Percentiles rank a stretch among this genome's conserved stretches.
Conservation (phyloP, 2,797 vertebrate species). For the Melanotaenia nigrans region DNA sequence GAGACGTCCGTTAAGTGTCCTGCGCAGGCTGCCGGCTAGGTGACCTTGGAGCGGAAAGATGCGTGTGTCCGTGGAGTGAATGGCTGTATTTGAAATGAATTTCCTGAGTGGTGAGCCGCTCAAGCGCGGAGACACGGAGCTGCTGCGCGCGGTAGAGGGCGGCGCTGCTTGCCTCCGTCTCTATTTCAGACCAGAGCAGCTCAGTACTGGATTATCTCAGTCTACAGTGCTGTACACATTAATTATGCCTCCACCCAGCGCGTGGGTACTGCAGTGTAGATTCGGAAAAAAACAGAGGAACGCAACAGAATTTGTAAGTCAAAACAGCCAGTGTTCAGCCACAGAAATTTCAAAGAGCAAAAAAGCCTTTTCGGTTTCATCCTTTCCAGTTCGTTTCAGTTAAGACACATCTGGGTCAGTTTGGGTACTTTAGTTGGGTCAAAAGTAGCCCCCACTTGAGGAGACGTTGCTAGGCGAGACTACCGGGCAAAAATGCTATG, state of each 20-base stretch:
- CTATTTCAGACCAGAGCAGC: constrained; percentile 10
- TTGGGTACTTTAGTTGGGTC: too few species aligned
- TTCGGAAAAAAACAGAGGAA: too few species aligned
- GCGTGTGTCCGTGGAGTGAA: constrained; percentile 34
- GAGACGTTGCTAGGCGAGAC: too few species aligned
- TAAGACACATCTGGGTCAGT: too few species aligned
- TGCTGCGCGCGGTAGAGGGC: constrained; percentile 54
- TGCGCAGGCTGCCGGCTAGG: constrained; percentile 20
- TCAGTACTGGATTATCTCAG: constrained; percentile 12
- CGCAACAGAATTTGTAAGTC: too few species aligned
- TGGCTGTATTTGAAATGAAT: constrained; percentile 42
- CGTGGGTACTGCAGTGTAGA: too few species aligned
- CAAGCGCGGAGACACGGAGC: constrained; percentile 35
- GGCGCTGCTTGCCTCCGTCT: constrained; percentile 47
- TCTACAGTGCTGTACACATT: background rate
- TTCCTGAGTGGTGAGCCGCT: constrained; percentile 54
- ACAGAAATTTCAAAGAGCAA: background rate
- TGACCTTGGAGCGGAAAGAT: constrained; percentile 72
- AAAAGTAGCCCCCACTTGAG: too few species aligned
- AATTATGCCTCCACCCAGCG: background rate
- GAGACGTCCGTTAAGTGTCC: constrained; percentile 17
- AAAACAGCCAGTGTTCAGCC: too few species aligned
- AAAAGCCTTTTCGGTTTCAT: too few species aligned
- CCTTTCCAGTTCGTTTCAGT: too few species aligned
- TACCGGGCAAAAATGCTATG: too few species aligned